Evolutionary conservation across 1,140 invertebrate genomes (phyloP).

Genomic region (Neodiprion lecontei): DNA sequence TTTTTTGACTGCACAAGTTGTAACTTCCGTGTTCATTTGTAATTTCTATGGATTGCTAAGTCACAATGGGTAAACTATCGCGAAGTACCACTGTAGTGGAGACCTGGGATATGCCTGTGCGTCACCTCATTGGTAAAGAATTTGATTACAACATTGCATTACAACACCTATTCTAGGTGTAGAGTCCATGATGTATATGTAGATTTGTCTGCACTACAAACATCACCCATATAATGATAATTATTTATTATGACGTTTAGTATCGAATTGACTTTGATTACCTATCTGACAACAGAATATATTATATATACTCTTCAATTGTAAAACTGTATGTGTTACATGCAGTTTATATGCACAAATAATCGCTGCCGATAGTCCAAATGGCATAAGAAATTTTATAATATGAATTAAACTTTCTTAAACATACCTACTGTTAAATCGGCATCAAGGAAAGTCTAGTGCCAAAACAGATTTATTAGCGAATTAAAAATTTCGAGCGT

Average conservation of each 20-base stretch:
- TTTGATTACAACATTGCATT: no score
- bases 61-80: no score
- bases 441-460: constrained; percentile 32
- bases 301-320: not conserved
- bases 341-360: constrained; percentile 7
- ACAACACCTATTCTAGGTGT: not conserved
- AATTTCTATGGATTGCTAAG: not conserved
- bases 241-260: constrained; percentile 8
- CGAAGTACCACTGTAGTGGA: not conserved
- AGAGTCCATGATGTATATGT: not conserved
- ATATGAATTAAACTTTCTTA: constrained; percentile 1
- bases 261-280: not conserved
- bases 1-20: no score
- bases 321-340: not conserved
- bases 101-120: not conserved
- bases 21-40: not conserved
- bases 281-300: not conserved
- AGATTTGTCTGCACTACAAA: not conserved
- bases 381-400: not conserved
- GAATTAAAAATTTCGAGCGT: constrained; percentile 8
- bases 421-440: not conserved
- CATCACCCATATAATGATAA: constrained; percentile 1
- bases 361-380: not conserved
- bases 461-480: constrained; percentile 41
- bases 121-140: not conserved